Evolutionary conservation across 2,113 vertebrate species (phyloP).

Genomic region (Cyprinus carpio): DNA sequence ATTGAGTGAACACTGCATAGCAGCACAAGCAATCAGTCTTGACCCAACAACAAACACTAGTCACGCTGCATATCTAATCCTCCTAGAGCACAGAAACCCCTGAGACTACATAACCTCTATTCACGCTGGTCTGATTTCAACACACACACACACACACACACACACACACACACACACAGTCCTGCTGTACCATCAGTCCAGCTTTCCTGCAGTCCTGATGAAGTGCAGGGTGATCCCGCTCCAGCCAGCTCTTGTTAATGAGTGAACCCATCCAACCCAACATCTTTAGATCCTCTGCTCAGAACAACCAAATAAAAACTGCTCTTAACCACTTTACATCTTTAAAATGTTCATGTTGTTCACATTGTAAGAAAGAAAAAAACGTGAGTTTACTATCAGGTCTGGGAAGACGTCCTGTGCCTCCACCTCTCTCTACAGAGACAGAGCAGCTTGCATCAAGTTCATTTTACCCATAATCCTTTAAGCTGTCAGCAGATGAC

Average conservation of each 20-base stretch:
- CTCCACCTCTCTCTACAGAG: not conserved
- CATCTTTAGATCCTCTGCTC: constrained; percentile 54
- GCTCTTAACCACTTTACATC: not conserved
- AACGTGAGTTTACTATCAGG: not conserved
- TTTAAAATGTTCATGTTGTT: not conserved
- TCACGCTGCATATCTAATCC: constrained; percentile 1
- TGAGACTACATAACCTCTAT: not conserved
- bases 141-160: not conserved
- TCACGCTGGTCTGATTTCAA: not conserved
- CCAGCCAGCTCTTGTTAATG: constrained; percentile 64
- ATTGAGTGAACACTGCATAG: not conserved
- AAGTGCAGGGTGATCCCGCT: constrained; percentile 20
- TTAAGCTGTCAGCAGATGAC: constrained; percentile 70
- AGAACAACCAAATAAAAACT: not conserved
- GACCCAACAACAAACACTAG: not conserved
- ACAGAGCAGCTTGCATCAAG: not conserved
- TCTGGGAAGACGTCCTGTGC: constrained; percentile 5
- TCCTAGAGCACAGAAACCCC: not conserved
- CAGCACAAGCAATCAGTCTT: not conserved
- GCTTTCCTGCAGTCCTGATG: constrained; percentile 22
- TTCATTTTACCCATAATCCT: constrained; percentile 63
- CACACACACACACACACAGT: not conserved
- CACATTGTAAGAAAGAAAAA: not conserved
- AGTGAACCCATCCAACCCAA: constrained; percentile 68
- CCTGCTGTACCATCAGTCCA: constrained; percentile 51